phyloP scores from a whole-genome alignment of 2,888 invertebrate genomes.

The Drosophila maculinotata region DNA sequence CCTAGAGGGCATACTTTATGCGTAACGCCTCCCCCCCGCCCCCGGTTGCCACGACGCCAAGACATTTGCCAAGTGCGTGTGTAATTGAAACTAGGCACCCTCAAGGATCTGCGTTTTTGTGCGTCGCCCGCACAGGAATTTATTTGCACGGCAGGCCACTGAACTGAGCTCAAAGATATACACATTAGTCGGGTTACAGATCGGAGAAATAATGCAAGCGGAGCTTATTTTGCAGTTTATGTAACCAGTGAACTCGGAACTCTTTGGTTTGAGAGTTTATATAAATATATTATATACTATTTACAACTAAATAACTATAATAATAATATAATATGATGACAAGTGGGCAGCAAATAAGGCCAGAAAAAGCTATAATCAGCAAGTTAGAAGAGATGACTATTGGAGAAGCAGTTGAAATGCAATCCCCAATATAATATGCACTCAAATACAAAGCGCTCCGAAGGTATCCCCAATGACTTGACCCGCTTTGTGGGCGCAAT shows the following conservation, averaged over 20 bases:
- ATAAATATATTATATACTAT: too few relatives aligned
- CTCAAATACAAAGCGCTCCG: constrained; percentile 28
- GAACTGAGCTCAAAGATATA: constrained; percentile 19
- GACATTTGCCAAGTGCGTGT: constrained; percentile 73
- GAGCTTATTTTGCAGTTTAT: too few relatives aligned
- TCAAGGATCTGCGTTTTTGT: constrained; percentile 31
- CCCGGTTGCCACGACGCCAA: too few relatives aligned
- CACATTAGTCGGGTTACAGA: constrained; percentile 11
- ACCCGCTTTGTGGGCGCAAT: constrained; percentile 42
- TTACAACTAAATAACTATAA: not conserved
- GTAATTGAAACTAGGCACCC: constrained; percentile 75
- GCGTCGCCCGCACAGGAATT: constrained; percentile 2
- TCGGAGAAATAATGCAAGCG: too few relatives aligned
- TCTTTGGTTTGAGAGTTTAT: too few relatives aligned
- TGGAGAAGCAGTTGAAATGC: constrained; percentile 17
- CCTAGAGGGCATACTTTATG: constrained; percentile 30
- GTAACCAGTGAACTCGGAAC: too few relatives aligned
- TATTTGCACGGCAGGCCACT: constrained; percentile 11
- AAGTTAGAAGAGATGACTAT: not conserved
- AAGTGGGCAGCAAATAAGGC: not conserved
- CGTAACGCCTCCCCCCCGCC: constrained; percentile 14
- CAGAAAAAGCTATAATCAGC: too few relatives aligned
- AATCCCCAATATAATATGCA: constrained; percentile 39
- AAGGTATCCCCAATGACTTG: constrained; percentile 43
- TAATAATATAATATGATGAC: too few relatives aligned